These are phyloP conservation scores for Cabera pusaria DNA, from an alignment of 2,888 invertebrate genomes.

Conservation along the genomic window DNA sequence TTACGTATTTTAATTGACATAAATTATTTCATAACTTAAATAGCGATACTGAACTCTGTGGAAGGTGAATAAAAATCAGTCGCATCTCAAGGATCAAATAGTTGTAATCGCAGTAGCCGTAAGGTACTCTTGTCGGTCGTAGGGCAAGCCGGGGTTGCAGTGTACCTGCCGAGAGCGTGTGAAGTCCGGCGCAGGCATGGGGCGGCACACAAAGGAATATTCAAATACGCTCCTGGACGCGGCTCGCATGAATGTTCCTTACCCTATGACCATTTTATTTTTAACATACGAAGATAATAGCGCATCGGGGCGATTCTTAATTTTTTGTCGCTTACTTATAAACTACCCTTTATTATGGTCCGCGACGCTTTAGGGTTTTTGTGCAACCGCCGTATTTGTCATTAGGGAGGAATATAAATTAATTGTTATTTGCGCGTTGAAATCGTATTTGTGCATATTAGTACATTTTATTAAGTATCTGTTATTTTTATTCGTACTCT, in stretches of 20 bases:
- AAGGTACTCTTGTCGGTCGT: conserved; percentile 23
- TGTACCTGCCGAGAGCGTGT: conserved; percentile 71
- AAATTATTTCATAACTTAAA: too few species aligned
- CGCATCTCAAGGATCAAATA: conserved; percentile 36
- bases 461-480: too few species aligned
- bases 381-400: conserved; percentile 68
- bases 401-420: conserved; percentile 61
- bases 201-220: conserved; percentile 66
- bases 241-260: conserved; percentile 78
- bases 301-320: conserved; percentile 82
- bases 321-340: conserved; percentile 76
- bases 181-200: conserved; percentile 78
- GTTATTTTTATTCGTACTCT: too few species aligned
- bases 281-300: conserved; percentile 81
- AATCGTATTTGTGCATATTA: too few species aligned
- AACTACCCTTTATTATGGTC: conserved; percentile 70
- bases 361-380: conserved; percentile 78
- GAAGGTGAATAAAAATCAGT: too few species aligned
- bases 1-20: too few species aligned
- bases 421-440: conserved; percentile 35
- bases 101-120: conserved; percentile 24
- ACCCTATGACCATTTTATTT: conserved; percentile 83
- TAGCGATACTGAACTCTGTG: too few species aligned
- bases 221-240: conserved; percentile 81
- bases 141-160: conserved; percentile 38